Evolutionary conservation across 2,888 invertebrate genomes (phyloP), one percentile per base, ranked within the genome.

Genomic region (Cheilosia scutellata): DNA sequence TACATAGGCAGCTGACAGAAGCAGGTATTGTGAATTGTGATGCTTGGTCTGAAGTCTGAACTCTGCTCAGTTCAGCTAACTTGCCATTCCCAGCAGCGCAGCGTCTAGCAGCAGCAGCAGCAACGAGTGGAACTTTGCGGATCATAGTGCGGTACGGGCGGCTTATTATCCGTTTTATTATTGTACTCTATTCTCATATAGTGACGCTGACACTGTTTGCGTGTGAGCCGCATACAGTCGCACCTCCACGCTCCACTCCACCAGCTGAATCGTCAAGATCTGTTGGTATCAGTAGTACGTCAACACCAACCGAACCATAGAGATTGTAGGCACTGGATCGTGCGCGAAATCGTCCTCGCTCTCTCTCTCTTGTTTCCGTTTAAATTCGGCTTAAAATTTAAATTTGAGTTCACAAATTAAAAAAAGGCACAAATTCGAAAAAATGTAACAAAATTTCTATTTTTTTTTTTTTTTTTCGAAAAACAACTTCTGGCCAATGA

Each of bases 301-400:
- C 88, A 90, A 90, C 88, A 90, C 89, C 90, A 89, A 91, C 90
- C 89, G 90, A 87, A 87, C 88, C 82, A 90, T 89, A 78, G 88
- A 84, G 80, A 87, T 71, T 71, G 77, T 42, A 78, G 87, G 29
- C 65, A 62, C 65, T 57, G 33, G 47, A 44, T 78, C 68, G 82
- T 76, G 71, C 76, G 62, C 87, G 75, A 86, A 88, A 87, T 63
- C 70, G 84, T 88, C 71, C 70, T 53, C 20, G 20, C 20, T 20
- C 27, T 62, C 31, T 57, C 66, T 29, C 16, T 25, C 6, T 70
- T 42, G 29, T 57, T 51, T 62, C 20, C 57, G 62, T 66, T 55
- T 37, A 13, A 44, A 40, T 4, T 70, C 42, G 53, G 60, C 62
- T 37, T 44, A 13, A 68, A 44, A 37, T 47, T 37, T 7, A 53